Conservation (phyloP, 2,797 vertebrate genomes). For the Dermochelys coriacea region DNA sequence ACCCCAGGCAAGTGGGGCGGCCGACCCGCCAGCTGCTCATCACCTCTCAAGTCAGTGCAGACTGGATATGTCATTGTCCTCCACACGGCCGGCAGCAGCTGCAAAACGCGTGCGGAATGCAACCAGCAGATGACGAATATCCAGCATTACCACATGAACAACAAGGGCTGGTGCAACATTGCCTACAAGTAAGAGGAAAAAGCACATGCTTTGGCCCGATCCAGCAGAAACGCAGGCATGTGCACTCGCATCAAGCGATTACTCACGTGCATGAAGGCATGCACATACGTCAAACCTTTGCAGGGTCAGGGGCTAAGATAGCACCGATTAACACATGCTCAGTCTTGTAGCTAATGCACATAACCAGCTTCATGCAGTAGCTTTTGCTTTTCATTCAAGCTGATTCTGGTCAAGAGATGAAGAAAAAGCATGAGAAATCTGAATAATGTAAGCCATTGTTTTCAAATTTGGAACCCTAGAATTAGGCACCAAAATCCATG, state of each 20-base stretch:
- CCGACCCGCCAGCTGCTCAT: constrained; percentile 60
- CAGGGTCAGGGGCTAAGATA: background rate
- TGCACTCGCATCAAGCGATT: background rate
- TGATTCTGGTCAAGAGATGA: background rate
- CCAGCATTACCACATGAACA: constrained; percentile 78
- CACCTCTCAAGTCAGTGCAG: background rate
- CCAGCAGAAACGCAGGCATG: background rate
- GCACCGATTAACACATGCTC: background rate
- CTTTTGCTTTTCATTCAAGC: background rate
- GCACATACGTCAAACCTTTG: too few relatives aligned
- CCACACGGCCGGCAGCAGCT: constrained; percentile 79
- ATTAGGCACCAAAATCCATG: background rate
- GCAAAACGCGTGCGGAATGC: constrained; percentile 65
- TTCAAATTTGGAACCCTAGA: background rate
- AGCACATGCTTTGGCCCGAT: background rate
- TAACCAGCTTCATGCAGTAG: background rate
- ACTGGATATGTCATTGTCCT: constrained; percentile 79
- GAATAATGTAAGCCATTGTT: background rate
- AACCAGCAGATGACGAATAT: constrained; percentile 61
- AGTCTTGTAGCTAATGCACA: background rate
- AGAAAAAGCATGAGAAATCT: background rate
- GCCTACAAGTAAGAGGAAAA: constrained; percentile 84
- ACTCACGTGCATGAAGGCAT: background rate
- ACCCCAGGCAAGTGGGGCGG: constrained; percentile 80
- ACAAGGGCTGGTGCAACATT: constrained; percentile 79